Conservation (phyloP, 2,797 vertebrate genomes). For the Pseudochromis fuscus region DNA sequence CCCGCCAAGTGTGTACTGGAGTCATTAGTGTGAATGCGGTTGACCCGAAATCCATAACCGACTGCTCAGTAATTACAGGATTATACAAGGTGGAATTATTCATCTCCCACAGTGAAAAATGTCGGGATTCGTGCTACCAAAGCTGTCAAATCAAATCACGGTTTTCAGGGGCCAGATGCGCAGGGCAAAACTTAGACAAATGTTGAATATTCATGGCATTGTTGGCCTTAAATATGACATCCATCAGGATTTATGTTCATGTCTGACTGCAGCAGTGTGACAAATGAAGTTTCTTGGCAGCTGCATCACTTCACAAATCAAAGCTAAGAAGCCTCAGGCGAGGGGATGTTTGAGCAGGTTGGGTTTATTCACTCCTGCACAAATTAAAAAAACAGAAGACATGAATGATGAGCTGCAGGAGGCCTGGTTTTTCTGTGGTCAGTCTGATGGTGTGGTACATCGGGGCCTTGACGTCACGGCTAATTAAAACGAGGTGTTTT, state of each 20-base stretch:
- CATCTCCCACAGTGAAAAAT: conserved; percentile 47
- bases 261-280: conserved; percentile 56
- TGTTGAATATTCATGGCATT: conserved; percentile 56
- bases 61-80: conserved; percentile 59
- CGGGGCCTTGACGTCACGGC: conserved; percentile 33
- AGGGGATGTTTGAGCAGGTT: conserved; percentile 45
- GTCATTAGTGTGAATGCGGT: conserved; percentile 58
- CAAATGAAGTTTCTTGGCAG: conserved; percentile 63
- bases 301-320: conserved; percentile 58
- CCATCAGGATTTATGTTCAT: conserved; percentile 55
- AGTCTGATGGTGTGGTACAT: conserved; percentile 10
- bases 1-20: conserved; percentile 40
- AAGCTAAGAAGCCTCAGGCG: conserved; percentile 36
- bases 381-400: not conserved
- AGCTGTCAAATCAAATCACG: conserved; percentile 46
- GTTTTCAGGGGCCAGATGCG: conserved; percentile 26
- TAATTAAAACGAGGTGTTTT: conserved; percentile 58
- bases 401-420: conserved; percentile 32
- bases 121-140: conserved; percentile 52
- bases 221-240: conserved; percentile 51
- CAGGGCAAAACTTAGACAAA: conserved; percentile 37
- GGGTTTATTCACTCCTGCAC: conserved; percentile 17
- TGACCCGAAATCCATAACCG: conserved; percentile 63
- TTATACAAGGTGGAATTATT: conserved; percentile 57
- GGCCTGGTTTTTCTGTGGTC: conserved; percentile 32